Evolutionary conservation across 2,113 vertebrate species (phyloP).

Genomic region (Sarotherodon lohbergeri): DNA sequence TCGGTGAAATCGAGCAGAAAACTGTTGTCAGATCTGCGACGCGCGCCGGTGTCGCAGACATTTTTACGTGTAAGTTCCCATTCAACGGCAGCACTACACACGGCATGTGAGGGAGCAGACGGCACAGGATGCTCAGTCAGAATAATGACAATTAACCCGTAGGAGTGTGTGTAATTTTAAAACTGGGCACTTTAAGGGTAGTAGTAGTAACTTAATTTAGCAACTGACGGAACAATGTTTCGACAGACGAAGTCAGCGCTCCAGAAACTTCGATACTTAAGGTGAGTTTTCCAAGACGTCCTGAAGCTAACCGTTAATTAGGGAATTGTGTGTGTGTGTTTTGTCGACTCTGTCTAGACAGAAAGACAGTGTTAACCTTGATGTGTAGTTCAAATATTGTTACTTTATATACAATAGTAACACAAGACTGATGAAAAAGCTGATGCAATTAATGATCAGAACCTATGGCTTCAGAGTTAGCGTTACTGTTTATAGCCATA

Average conservation of each 20-base stretch:
- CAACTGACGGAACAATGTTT: slow-evolving; percentile 51
- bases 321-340: background rate
- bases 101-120: background rate
- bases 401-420: background rate
- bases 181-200: background rate
- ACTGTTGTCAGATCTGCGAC: background rate
- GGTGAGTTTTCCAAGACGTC: slow-evolving; percentile 38
- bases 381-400: background rate
- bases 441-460: background rate
- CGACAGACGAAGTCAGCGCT: slow-evolving; percentile 44
- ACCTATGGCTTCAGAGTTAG: background rate
- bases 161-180: background rate
- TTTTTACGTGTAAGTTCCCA: background rate
- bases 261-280: slow-evolving; percentile 51
- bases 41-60: background rate
- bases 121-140: background rate
- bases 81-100: fast-evolving
- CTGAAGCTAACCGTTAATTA: background rate
- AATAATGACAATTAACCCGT: background rate
- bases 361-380: background rate
- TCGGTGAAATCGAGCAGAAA: fast-evolving
- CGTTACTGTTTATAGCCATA: background rate
- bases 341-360: background rate
- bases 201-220: background rate
- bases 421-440: fast-evolving